Conservation (phyloP, 1,140 invertebrate genomes). For the Trichonephila clavata region DNA sequence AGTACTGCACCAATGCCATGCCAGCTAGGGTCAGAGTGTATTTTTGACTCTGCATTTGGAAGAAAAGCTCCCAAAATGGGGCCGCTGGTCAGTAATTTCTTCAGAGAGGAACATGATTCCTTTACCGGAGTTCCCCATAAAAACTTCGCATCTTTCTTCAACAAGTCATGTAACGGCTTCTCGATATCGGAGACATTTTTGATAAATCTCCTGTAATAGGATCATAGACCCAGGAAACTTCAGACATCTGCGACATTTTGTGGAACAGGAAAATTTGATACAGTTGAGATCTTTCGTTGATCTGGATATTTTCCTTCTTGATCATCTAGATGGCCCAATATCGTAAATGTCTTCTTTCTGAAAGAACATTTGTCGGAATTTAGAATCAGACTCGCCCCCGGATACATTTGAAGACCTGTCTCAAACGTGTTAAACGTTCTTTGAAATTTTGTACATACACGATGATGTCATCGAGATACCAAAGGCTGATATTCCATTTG, state of each 20-base stretch:
- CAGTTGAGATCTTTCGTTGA: slow-evolving; percentile 79
- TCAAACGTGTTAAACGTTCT: neutral
- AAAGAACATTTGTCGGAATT: neutral
- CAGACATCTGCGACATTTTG: neutral
- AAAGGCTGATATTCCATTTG: neutral
- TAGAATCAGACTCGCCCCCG: neutral
- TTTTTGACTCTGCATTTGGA: neutral
- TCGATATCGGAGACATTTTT: no score
- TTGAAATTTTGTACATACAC: slow-evolving; percentile 77
- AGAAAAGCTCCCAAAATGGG: slow-evolving; percentile 29
- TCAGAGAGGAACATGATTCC: neutral
- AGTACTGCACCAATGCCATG: no score
- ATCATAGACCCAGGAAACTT: neutral
- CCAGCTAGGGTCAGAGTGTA: no score
- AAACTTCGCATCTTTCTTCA: no score
- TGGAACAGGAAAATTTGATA: slow-evolving; percentile 70
- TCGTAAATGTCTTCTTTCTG: slow-evolving; percentile 2
- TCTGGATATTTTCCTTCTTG: neutral
- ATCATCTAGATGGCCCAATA: slow-evolving; percentile 22
- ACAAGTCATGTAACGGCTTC: no score
- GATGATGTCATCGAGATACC: slow-evolving; percentile 73
- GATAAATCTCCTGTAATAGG: no score
- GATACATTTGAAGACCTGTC: neutral
- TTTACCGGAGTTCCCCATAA: neutral
- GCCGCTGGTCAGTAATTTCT: neutral